These are phyloP conservation scores for Malurus leucopterus DNA, from an alignment of 2,797 vertebrate genomes.

Conservation along the genomic window DNA sequence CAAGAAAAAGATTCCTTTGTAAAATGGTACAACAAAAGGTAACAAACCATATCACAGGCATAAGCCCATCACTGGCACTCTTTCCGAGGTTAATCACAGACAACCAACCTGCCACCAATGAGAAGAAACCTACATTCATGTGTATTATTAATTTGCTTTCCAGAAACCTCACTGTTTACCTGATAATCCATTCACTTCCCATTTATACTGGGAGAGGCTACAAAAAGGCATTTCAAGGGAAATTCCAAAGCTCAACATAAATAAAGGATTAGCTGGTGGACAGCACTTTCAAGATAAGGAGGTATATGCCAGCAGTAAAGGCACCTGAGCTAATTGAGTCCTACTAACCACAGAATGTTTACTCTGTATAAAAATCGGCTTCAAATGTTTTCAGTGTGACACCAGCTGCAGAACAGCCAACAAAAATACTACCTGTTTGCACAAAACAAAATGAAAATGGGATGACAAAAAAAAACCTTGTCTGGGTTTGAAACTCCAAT, in stretches of 20 bases:
- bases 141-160: neutral
- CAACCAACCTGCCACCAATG: neutral
- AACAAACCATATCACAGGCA: neutral
- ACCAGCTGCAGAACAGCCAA: neutral
- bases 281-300: conserved; percentile 46
- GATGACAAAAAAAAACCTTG: neutral
- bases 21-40: neutral
- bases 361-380: conserved; percentile 18
- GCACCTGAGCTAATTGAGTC: conserved; percentile 40
- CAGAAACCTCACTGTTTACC: neutral
- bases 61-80: neutral
- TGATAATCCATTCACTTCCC: neutral
- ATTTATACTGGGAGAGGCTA: neutral
- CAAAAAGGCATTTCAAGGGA: conserved; percentile 30
- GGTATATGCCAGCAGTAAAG: neutral
- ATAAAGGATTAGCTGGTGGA: conserved; percentile 54
- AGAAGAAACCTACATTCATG: neutral
- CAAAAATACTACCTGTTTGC: conserved; percentile 14
- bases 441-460: neutral
- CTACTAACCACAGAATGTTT: conserved; percentile 44
- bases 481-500: conserved; percentile 3
- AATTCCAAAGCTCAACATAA: conserved; percentile 53
- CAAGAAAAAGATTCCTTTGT: conserved; percentile 24
- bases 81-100: neutral
- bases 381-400: conserved; percentile 2